Conservation (phyloP, 2,113 vertebrate species). For the Lagopus muta region DNA sequence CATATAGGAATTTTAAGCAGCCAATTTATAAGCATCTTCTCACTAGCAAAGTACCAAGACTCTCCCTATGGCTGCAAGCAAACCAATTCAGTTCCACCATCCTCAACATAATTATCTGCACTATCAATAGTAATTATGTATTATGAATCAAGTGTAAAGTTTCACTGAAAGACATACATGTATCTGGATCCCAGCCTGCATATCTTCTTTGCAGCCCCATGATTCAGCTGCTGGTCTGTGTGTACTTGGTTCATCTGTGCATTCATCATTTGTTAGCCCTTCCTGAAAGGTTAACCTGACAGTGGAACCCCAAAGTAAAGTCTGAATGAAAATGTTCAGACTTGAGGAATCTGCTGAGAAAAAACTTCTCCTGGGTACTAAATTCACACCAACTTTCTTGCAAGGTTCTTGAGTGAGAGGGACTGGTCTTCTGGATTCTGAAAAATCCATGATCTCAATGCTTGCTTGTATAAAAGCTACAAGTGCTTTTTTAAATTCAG, state of each 20-base stretch:
- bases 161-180: not conserved
- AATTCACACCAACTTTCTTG: slow-evolving; percentile 14
- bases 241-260: not conserved
- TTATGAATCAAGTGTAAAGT: not conserved
- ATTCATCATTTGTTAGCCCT: slow-evolving; percentile 27
- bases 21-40: not conserved
- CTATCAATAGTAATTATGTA: not conserved
- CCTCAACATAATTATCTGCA: not conserved
- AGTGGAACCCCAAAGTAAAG: not conserved
- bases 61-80: not conserved
- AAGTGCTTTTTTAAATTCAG: slow-evolving; percentile 27
- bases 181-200: not conserved
- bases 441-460: not conserved
- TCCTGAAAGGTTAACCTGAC: not conserved
- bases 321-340: slow-evolving; percentile 7
- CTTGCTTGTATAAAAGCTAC: slow-evolving; percentile 26
- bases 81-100: not conserved
- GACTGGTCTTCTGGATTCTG: not conserved
- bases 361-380: not conserved
- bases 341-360: not conserved
- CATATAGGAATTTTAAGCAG: not conserved
- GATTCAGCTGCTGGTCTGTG: not conserved
- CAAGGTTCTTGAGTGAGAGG: not conserved
- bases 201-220: not conserved
- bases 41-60: not conserved